Base-by-base conservation (phyloP, 1,140 invertebrate species). In the Scaptomyza montana region DNA sequence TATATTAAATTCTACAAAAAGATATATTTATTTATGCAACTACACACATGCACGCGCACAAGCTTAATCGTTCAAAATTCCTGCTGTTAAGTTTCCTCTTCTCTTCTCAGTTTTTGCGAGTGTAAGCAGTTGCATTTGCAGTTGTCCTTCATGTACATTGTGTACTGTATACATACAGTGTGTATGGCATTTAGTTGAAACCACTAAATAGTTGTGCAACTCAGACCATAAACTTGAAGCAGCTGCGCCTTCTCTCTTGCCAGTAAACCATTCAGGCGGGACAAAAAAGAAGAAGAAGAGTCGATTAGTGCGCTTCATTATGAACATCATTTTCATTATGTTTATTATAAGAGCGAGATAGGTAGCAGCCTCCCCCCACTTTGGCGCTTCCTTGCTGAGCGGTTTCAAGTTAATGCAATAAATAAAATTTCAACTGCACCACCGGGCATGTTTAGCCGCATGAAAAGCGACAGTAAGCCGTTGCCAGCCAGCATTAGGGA, bases 341-440 rank as follows among this genome's bases (percentile, higher is more conserved):
- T 86, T 86, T 89, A 86, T 86, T 87, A 87, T 59, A 46, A 33
- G 9, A 65, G 57, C 45, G 8, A 49, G 25, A 33, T 2, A 6
- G 30, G 5, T 53, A 30, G 10, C 41, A 13, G 13, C 33, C 53
- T 16, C 47, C 41, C 47, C 47, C 41, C 50, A 41, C 39, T 19
- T 51, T 33, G 33, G 53, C 60, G 10, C 47, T 16, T 51, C 25
- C 57, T 59, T 53, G 28, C 45, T 43, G 60, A 64, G 67, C 62
- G 65, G 78, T 82, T 68, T 89, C 82, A 86, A 87, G 82, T 86
- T 86, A 86, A 86, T 86, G 84, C 82, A 87, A 86, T 86, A 86
- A 86, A 86, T 86, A 86, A 87, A 86, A 87, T 87, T 87, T 78
- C 78, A 86, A 86, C 82, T 86, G 82, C 82, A 86, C 84, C 82